Evolutionary conservation across 2,797 vertebrate genomes (phyloP), one percentile per base, ranked within the genome.

Genomic region (Stomatorhinus walkeri): DNA sequence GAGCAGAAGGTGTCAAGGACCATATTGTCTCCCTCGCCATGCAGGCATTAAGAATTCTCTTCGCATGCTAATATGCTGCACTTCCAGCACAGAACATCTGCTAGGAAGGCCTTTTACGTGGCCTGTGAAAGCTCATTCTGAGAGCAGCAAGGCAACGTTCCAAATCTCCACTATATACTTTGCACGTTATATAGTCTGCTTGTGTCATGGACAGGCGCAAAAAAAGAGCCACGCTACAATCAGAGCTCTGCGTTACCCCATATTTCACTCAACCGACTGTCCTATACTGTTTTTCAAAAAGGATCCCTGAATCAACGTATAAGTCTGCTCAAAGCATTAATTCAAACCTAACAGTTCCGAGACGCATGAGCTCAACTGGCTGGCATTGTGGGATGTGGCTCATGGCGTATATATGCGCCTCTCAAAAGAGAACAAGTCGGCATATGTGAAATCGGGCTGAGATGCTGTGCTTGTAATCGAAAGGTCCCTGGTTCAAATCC

Each of bases 1-100:
- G 28, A 89, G 79, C 51, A 85, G 14, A 85, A 56, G 83, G 36
- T 61, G 81, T 68, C 83, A 86, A 86, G 81, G 88, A 85, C 88
- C 56, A 89, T 49, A 72, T 72, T 88, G 76, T 72, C 22, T 22
- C 56, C 81, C 24, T 36, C 16, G 40, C 88, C 40, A 40, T 16
- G 84, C 79, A 49, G 32, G 2, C 79, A 19, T 19, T 59, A 10
- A 61, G 48, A 56, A 85, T 86, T 68, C 46, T 84, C 48, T 52
- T 76, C 49, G 83, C 61, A 86, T 85, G 81, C 49, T 83, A 88
- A 88, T 84, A 61, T 14, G 16, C 59, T 48, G 40, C 22, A n/a
- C 48, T 85, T 81, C 36, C 43, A 83, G n/a, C 19, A 22, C 59
- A 12, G 43, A 52, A 28, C 83, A 86, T 86, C 56, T 52, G 56